Percentiles rank a stretch among this genome's conserved stretches.
Conservation (phyloP, 2,113 vertebrate genomes). For the Melanotaenia duboulayi region DNA sequence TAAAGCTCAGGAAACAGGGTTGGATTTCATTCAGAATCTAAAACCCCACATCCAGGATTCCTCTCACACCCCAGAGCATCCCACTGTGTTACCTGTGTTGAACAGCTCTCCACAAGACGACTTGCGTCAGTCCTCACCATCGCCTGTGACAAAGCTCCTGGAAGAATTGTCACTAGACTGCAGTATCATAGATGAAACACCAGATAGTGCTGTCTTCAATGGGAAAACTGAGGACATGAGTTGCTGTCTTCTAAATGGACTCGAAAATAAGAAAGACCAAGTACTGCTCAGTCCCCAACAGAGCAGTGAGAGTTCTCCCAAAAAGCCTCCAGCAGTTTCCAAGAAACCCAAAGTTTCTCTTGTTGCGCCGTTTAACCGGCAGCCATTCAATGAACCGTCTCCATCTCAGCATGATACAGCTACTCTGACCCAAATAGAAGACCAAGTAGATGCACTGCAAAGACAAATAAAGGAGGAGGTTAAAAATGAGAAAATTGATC, state of each 20-base stretch:
- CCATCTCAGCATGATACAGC: constrained; percentile 12
- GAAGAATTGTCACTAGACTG: constrained; percentile 71
- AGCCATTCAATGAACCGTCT: constrained; percentile 24
- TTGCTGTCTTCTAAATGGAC: constrained; percentile 36
- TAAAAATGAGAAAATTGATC: constrained; percentile 57
- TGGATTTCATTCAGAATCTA: constrained; percentile 68
- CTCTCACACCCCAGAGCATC: constrained; percentile 69
- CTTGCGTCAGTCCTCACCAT: constrained; percentile 67
- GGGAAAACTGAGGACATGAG: constrained; percentile 33
- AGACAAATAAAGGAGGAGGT: constrained; percentile 52
- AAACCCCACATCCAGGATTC: constrained; percentile 74
- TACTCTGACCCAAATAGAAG: constrained; percentile 24
- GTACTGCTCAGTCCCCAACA: constrained; percentile 48
- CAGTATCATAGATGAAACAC: constrained; percentile 23
- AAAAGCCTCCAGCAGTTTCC: constrained; percentile 88
- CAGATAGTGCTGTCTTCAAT: constrained; percentile 26
- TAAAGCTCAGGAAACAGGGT: constrained; percentile 77
- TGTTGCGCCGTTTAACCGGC: constrained; percentile 69
- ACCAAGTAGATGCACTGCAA: constrained; percentile 51
- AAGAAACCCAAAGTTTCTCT: constrained; percentile 93
- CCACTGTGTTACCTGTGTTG: constrained; percentile 28
- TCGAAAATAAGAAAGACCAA: constrained; percentile 39
- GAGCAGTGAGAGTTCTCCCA: constrained; percentile 66
- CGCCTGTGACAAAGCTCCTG: constrained; percentile 77
- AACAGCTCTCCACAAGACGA: constrained; percentile 48